Conservation (phyloP, 2,113 vertebrate species). For the Hypomesus transpacificus region DNA sequence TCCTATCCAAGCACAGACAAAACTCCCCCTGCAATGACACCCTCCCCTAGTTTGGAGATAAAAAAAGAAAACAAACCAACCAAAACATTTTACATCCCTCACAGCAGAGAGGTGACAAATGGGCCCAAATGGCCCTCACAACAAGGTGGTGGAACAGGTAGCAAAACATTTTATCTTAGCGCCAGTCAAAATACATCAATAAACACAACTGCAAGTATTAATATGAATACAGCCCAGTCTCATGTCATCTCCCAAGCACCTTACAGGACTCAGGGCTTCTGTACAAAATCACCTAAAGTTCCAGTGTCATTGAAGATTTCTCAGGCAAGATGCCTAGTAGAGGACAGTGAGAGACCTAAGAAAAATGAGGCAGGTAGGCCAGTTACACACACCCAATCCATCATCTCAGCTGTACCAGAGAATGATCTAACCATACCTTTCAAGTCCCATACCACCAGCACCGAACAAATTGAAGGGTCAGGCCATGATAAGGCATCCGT, state of each 20-base stretch:
- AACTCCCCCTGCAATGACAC: constrained; percentile 45
- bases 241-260: constrained; percentile 27
- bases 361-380: constrained; percentile 34
- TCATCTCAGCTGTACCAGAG: constrained; percentile 65
- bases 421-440: constrained; percentile 83
- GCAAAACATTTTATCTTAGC: constrained; percentile 42
- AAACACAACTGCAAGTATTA: constrained; percentile 11
- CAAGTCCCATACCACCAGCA: constrained; percentile 57
- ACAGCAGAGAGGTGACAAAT: constrained; percentile 32
- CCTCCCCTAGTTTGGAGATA: constrained; percentile 19
- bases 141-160: constrained; percentile 23
- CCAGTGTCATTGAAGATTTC: constrained; percentile 44
- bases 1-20: constrained; percentile 63
- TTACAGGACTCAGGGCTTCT: constrained; percentile 37
- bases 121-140: constrained; percentile 12
- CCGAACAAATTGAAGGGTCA: constrained; percentile 22
- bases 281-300: constrained; percentile 46
- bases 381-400: constrained; percentile 18
- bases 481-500: constrained; percentile 36
- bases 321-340: constrained; percentile 6
- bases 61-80: constrained; percentile 36
- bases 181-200: constrained; percentile 46
- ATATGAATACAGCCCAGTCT: constrained; percentile 28
- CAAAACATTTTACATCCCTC: constrained; percentile 14
- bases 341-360: constrained; percentile 28